Evolutionary conservation across 2,113 vertebrate species (phyloP).

Genomic region (Cavia porcellus): DNA sequence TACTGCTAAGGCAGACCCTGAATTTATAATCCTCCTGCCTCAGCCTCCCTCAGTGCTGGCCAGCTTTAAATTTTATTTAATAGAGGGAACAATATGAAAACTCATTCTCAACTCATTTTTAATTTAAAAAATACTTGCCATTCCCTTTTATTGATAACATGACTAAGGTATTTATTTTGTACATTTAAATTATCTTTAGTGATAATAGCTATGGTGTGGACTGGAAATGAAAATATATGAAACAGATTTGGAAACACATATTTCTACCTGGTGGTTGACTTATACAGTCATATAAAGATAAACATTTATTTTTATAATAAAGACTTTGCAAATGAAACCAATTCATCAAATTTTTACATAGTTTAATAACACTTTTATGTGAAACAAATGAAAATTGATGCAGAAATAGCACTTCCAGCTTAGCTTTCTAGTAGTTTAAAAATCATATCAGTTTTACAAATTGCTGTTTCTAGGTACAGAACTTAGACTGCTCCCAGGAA

Average conservation of each 20-base stretch:
- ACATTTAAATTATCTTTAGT: constrained; percentile 76
- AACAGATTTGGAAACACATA: constrained; percentile 73
- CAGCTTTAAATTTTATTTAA: not conserved
- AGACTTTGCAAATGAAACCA: constrained; percentile 71
- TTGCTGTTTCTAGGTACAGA: constrained; percentile 28
- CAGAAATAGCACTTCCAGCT: constrained; percentile 66
- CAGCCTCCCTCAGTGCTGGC: not conserved
- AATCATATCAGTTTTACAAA: constrained; percentile 61
- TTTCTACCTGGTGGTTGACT: constrained; percentile 56
- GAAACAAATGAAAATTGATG: constrained; percentile 66
- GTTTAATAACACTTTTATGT: constrained; percentile 59
- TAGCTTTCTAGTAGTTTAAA: constrained; percentile 62
- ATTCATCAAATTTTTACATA: constrained; percentile 65
- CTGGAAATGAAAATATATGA: constrained; percentile 71
- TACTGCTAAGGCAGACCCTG: not conserved
- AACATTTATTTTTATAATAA: constrained; percentile 74
- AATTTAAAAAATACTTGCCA: constrained; percentile 65
- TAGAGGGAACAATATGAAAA: not conserved
- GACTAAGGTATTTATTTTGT: constrained; percentile 63
- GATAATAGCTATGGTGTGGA: constrained; percentile 41
- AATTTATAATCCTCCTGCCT: not conserved
- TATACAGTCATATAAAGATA: constrained; percentile 74
- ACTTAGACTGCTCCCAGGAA: not conserved
- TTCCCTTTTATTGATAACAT: constrained; percentile 64
- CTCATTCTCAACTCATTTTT: not conserved